A percentile compares a stretch with the other conserved stretches of the same genome.
These are phyloP conservation scores for Pelodytes ibericus DNA, from an alignment of 2,797 vertebrate species.

Conservation along the genomic window DNA sequence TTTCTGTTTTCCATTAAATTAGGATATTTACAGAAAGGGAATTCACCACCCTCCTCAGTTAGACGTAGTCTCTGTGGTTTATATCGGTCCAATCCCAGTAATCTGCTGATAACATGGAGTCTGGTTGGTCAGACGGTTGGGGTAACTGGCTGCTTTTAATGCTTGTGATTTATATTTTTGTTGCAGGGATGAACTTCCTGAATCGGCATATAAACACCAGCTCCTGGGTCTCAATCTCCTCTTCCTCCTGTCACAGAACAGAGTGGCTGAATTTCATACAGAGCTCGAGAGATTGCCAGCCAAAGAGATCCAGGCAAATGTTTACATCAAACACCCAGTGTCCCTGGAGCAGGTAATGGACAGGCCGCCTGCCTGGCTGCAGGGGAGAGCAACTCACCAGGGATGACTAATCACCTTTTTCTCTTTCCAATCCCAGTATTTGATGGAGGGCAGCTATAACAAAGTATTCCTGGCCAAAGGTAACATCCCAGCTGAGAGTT, in stretches of 20 bases:
- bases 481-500: conserved; percentile 94
- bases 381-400: too few species aligned
- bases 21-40: too few species aligned
- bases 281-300: conserved; percentile 90
- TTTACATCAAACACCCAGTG: conserved; percentile 93
- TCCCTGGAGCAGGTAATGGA: conserved; percentile 86
- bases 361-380: background rate
- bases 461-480: conserved; percentile 97
- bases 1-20: too few species aligned
- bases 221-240: conserved; percentile 92
- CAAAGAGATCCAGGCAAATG: conserved; percentile 89
- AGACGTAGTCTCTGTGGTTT: too few species aligned
- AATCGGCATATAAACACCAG: conserved; percentile 92
- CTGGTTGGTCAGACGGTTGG: too few species aligned
- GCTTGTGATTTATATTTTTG: background rate
- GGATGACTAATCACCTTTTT: background rate
- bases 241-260: conserved; percentile 95
- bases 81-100: too few species aligned
- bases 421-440: conserved; percentile 73
- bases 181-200: conserved; percentile 84
- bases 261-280: conserved; percentile 95
- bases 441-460: conserved; percentile 98
- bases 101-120: too few species aligned
- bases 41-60: too few species aligned
- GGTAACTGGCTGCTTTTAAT: too few species aligned